Evolutionary conservation across 1,140 invertebrate genomes (phyloP), one percentile per base, ranked within the genome.

Genomic region (Teleogryllus occipitalis): DNA sequence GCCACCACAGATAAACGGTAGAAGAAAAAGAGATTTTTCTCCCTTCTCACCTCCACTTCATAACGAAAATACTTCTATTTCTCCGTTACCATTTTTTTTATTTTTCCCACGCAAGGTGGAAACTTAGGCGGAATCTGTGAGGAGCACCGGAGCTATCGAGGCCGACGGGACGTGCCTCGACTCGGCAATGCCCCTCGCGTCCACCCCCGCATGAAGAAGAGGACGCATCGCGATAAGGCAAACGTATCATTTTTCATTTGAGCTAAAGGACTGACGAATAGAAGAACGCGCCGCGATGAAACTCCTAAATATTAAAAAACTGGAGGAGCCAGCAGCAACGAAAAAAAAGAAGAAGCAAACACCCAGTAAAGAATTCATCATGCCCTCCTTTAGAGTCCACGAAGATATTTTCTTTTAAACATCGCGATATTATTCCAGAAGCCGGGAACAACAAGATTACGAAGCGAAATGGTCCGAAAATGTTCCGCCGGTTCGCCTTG

Each of bases 181-280:
- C 54, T 65, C 54, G 54, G 2, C 54, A 7, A 65, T 65, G 54
- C 2, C 18, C 54, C 7, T 39, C 27, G 27, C 27, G 27, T 5
- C 27, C 27, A 39, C 27, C 10, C 7, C 18, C 10, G 7, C 54
- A 65, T 65, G 54, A 18, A 65, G 54, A 65, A 1, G 54, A 65
- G 54, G 10, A 3, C 1, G 54, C 54, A 18, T 65, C 54, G 10
- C 54, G 54, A 65, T 65, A 65, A 1, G 54, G 54, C 54, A 65
- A 65, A 65, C 54, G 54, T 65, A 65, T 65, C 54, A 65, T 65
- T 65, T 65, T 65, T 65, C 54, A 65, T 65, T 65, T 65, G 18
- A 65, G 54, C 54, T 65, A 10, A 65, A 10, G 54, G 54, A 65
- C 54, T 65, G 54, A 65, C 54, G 54, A 65, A 18, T 65, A 18